These are phyloP conservation scores for Xerus inauris DNA, from an alignment of 2,113 vertebrate genomes.

Conservation along the genomic window DNA sequence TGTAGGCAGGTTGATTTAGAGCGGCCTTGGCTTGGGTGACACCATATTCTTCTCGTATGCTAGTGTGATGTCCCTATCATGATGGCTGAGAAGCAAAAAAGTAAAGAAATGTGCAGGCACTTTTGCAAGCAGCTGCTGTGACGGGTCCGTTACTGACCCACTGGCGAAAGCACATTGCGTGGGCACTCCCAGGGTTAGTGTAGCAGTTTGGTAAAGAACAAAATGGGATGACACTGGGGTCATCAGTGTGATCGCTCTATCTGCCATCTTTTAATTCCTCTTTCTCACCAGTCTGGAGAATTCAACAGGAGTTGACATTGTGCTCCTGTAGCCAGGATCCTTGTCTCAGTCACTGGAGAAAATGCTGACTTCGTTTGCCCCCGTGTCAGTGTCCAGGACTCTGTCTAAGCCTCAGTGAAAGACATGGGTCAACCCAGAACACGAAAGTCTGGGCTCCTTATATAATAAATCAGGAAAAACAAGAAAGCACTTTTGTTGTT, in stretches of 20 bases:
- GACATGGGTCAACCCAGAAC: not conserved
- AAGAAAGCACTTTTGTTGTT: not conserved
- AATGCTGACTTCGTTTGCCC: not conserved
- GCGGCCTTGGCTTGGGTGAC: not conserved
- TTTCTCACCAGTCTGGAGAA: too few species aligned
- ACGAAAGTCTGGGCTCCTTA: not conserved
- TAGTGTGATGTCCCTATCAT: not conserved
- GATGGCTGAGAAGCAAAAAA: not conserved
- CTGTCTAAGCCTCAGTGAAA: not conserved
- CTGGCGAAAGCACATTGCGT: not conserved
- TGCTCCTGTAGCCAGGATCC: not conserved
- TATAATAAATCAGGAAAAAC: not conserved
- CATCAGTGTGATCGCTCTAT: fast-evolving
- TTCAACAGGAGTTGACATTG: not conserved
- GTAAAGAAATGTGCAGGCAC: not conserved
- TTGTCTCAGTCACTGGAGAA: not conserved
- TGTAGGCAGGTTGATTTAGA: not conserved
- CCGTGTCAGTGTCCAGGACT: not conserved
- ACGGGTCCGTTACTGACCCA: not conserved
- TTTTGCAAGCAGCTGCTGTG: not conserved
- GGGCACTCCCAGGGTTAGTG: not conserved
- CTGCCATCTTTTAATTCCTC: not conserved
- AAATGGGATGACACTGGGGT: not conserved
- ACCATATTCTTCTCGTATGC: not conserved
- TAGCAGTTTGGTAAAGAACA: not conserved